phyloP scores from a whole-genome alignment of 2,888 invertebrate species.

The Tenthredo amoena region DNA sequence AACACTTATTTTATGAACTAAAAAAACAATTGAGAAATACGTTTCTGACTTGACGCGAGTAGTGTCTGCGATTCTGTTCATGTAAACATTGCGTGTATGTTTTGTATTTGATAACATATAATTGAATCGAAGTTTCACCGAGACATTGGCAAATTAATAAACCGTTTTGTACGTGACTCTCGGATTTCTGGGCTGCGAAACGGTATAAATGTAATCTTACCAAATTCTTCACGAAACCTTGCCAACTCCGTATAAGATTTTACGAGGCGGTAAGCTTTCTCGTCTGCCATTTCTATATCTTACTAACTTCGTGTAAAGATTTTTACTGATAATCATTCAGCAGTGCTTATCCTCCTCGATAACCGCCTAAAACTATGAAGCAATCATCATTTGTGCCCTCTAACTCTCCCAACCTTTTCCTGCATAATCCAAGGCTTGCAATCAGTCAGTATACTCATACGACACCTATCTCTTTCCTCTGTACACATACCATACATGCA shows the following conservation, averaged over 20 bases:
- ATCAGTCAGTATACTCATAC: neutral
- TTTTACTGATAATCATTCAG: neutral
- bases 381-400: neutral
- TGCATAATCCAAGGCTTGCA: neutral
- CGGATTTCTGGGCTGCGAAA: neutral
- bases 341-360: neutral
- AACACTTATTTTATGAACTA: neutral
- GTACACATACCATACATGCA: neutral
- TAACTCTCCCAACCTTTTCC: neutral
- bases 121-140: conserved; percentile 21
- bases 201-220: conserved; percentile 51
- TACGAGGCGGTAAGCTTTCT: conserved; percentile 62
- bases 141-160: conserved; percentile 26
- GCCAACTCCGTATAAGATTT: conserved; percentile 60
- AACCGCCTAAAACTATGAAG: neutral
- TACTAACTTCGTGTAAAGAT: neutral
- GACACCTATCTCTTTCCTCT: neutral
- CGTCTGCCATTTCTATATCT: conserved; percentile 59
- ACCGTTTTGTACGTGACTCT: neutral
- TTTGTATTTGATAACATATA: conserved; percentile 55
- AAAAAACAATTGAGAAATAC: neutral
- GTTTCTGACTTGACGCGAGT: conserved; percentile 58
- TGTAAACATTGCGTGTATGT: conserved; percentile 65
- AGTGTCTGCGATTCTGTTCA: conserved; percentile 61
- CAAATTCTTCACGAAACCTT: conserved; percentile 57